Conservation (phyloP, 92 coral and sea anemone genomes). For the Porites divaricata region DNA sequence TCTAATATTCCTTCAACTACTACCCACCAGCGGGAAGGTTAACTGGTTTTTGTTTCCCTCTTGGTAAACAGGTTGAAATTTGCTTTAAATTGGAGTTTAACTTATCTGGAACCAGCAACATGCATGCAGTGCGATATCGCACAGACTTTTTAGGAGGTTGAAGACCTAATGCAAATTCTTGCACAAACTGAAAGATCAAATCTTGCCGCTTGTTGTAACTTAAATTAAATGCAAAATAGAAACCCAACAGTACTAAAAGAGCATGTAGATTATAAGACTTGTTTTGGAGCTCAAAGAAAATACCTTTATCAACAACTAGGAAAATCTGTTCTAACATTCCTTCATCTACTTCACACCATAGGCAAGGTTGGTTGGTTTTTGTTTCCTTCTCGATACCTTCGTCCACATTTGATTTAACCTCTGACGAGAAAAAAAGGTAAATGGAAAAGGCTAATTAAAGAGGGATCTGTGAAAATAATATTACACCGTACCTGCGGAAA, state of each 20-base stretch:
- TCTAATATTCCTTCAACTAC: slow-evolving; percentile 1
- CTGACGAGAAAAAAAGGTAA: slow-evolving; percentile 6
- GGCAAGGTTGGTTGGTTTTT: slow-evolving; percentile 13
- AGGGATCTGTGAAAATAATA: too few species aligned
- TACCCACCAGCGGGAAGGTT: slow-evolving; percentile 7
- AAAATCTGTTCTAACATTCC: slow-evolving; percentile 15
- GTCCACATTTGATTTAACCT: slow-evolving; percentile 17
- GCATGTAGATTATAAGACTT: neutral
- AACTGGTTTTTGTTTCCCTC: slow-evolving; percentile 9
- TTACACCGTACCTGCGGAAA: slow-evolving; percentile 7
- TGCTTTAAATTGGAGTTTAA: slow-evolving; percentile 16
- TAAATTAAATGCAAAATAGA: slow-evolving; percentile 15
- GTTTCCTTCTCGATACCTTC: slow-evolving; percentile 9
- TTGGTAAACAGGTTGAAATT: neutral
- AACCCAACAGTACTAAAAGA: slow-evolving; percentile 13
- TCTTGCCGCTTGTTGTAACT: slow-evolving; percentile 35
- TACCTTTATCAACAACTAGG: slow-evolving; percentile 22
- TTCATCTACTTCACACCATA: slow-evolving; percentile 5
- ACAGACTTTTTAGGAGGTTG: slow-evolving; percentile 30
- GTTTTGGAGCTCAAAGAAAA: slow-evolving; percentile 13
- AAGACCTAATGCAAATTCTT: slow-evolving; percentile 27
- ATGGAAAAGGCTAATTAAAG: too few species aligned
- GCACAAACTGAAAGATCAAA: slow-evolving; percentile 8
- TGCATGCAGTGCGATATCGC: slow-evolving; percentile 30
- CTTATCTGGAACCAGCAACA: slow-evolving; percentile 27